Evolutionary conservation across 2,113 vertebrate genomes (phyloP).

Genomic region (Prochilodus magdalenae): DNA sequence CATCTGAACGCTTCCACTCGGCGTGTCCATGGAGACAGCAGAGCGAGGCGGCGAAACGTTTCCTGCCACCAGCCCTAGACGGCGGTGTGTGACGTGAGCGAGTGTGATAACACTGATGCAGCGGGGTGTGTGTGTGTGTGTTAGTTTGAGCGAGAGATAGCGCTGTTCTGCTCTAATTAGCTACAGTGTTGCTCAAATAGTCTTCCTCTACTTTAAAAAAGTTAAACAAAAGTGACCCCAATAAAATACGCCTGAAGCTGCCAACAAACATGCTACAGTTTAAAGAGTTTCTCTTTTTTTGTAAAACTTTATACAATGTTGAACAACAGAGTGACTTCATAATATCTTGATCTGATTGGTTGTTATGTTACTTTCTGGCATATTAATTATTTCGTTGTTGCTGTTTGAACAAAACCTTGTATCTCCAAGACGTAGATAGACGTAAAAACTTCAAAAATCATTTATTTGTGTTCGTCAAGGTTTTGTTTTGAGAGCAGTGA

Average conservation of each 20-base stretch:
- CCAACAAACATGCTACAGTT: not conserved
- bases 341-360: no score
- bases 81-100: constrained; percentile 48
- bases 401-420: no score
- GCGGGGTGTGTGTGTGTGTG: constrained; percentile 36
- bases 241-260: not conserved
- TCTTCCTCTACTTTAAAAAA: constrained; percentile 31
- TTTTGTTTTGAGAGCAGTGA: no score
- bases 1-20: constrained; percentile 51
- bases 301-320: no score
- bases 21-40: constrained; percentile 41
- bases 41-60: constrained; percentile 41
- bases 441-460: no score
- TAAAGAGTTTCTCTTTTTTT: not conserved
- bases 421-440: no score
- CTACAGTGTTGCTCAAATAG: not conserved
- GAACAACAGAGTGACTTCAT: no score
- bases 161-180: constrained; percentile 42
- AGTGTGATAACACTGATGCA: constrained; percentile 37
- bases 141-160: not conserved
- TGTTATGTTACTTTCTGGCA: no score
- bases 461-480: no score
- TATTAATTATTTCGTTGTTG: no score
- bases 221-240: not conserved
- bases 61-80: constrained; percentile 54